Evolutionary conservation across 2,888 invertebrate genomes (phyloP).

Genomic region (Leucophora obtusa): DNA sequence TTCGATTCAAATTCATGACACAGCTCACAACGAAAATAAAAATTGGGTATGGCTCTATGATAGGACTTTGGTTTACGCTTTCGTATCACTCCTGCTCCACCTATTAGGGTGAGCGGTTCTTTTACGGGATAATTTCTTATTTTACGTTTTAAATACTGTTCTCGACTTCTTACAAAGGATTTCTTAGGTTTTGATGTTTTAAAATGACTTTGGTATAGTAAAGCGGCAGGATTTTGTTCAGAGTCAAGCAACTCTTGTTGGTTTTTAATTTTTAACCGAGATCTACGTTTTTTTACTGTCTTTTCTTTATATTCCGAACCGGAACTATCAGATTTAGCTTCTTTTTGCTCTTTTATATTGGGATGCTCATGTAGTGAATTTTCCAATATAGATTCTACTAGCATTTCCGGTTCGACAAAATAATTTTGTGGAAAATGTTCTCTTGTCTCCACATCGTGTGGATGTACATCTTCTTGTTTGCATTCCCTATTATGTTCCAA

Average conservation of each 20-base stretch:
- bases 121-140: constrained; percentile 58
- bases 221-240: constrained; percentile 31
- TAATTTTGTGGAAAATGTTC: constrained; percentile 4
- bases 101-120: constrained; percentile 56
- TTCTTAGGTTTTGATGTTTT: constrained; percentile 57
- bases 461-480: constrained; percentile 18
- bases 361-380: constrained; percentile 14
- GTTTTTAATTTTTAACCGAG: constrained; percentile 33
- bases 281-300: constrained; percentile 8
- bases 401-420: constrained; percentile 52
- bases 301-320: constrained; percentile 16
- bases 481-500: neutral
- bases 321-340: neutral
- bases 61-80: constrained; percentile 60
- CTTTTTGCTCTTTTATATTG: neutral
- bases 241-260: neutral
- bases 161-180: constrained; percentile 47
- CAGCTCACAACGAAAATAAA: constrained; percentile 57
- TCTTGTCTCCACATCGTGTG: neutral
- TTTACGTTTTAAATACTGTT: constrained; percentile 62
- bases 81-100: constrained; percentile 51
- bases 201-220: constrained; percentile 51
- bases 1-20: constrained; percentile 62
- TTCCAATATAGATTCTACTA: constrained; percentile 55
- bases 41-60: constrained; percentile 60